A percentile compares a stretch with the other conserved stretches of the same genome.
Evolutionary conservation across 2,888 invertebrate genomes (phyloP).

Genomic region (Hymenopus coronatus): DNA sequence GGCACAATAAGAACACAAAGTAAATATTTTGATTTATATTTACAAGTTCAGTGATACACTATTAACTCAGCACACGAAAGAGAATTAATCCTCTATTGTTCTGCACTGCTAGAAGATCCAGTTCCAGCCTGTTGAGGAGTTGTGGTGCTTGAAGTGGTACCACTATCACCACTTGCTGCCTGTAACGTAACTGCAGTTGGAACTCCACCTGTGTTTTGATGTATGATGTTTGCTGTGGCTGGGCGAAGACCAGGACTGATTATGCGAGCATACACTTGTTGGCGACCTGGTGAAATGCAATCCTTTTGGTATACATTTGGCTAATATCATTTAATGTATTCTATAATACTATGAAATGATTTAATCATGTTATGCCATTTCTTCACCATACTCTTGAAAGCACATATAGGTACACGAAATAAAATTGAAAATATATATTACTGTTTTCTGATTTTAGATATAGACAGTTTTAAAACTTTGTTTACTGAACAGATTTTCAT

Average conservation of each 20-base stretch:
- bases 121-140: neutral
- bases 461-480: no score
- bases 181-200: neutral
- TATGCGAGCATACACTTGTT: constrained; percentile 52
- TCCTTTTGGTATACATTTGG: neutral
- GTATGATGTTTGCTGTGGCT: neutral
- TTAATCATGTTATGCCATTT: no score
- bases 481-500: no score
- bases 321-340: no score
- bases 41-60: neutral
- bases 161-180: neutral
- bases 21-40: neutral
- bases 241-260: constrained; percentile 44
- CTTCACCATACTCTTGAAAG: no score
- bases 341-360: no score
- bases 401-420: no score
- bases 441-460: no score
- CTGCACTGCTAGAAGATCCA: neutral
- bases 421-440: no score
- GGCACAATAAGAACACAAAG: neutral
- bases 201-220: neutral
- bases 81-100: neutral
- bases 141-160: neutral
- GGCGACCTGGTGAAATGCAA: constrained; percentile 36
- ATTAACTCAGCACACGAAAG: neutral